These are phyloP conservation scores for Heliconius hermathena DNA, from an alignment of 1,140 invertebrate species.

Conservation along the genomic window DNA sequence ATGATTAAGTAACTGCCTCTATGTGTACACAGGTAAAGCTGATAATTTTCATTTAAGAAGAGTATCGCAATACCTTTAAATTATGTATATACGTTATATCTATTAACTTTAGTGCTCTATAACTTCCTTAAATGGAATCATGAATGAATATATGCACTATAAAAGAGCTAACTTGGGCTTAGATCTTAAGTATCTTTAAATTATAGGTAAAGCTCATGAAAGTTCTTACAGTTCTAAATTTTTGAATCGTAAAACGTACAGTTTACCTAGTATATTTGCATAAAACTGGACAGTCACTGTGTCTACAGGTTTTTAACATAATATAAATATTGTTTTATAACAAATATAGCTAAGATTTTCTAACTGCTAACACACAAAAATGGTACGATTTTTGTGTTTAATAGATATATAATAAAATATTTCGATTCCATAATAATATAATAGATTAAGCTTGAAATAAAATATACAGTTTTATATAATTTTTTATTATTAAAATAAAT, in stretches of 20 bases:
- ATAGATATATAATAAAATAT: no score
- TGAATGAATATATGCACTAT: constrained; percentile 1
- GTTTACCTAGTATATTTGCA: not conserved
- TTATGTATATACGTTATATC: not conserved
- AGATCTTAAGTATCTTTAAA: constrained; percentile 4
- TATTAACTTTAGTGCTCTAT: not conserved
- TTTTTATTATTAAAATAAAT: no score
- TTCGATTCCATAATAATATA: no score
- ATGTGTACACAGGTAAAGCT: no score
- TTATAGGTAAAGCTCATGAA: constrained; percentile 5
- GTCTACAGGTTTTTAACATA: not conserved
- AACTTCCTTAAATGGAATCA: not conserved
- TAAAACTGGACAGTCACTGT: not conserved
- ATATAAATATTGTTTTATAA: not conserved
- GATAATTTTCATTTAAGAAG: no score
- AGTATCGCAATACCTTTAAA: no score
- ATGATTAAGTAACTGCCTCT: no score
- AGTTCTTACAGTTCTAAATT: not conserved
- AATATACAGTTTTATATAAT: no score
- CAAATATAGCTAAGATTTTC: not conserved
- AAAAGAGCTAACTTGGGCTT: not conserved
- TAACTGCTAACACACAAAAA: not conserved
- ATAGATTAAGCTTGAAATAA: no score
- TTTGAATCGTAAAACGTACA: not conserved
- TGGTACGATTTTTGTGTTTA: no score